Base-by-base conservation (phyloP, 2,888 invertebrate species). In the Drosophila birchii region DNA sequence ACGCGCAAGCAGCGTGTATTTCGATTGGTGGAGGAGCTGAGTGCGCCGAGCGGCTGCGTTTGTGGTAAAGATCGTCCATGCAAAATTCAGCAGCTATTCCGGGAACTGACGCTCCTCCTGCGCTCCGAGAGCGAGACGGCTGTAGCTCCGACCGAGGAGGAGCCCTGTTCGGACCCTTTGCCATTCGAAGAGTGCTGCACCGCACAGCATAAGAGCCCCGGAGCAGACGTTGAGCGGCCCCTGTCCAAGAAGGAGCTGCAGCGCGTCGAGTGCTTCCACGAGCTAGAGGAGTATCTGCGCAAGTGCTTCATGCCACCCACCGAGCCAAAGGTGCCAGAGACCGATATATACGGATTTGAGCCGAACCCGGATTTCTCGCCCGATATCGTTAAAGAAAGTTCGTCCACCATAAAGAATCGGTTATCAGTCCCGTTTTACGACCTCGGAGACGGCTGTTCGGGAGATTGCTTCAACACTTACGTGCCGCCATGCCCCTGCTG, bases 151-250 rank as follows among this genome's bases (percentile, higher is more conserved):
- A 16, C 34, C 7, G 44, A 49, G 3, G 57, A 57, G 9, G 29
- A 39, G 1, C n/a, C 54, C 1, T 12, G 38, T 8, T 12, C 49
- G 5, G 47, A 43, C 0, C 29, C 43, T 0, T 23, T 58, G 8
- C 29, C 57, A 0, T 77, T 66, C 16, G 72, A 84, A 12, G 80
- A 86, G 6, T 84, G 84, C 54, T 78, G 88, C 34, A 44, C 73
- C 20, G 57, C 72, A 0, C 32, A 44, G 34, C 57, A 55, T 2
- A 29, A 16, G 3, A 34, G n/a, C 5, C 8, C 3, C 7, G 41
- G 32, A 3, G 14, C 32, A 0, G 11, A 23, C 4, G 34, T 12
- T 3, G 49, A 55, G 5, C 38, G 23, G 7, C 3, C 16, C 7
- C 5, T 12, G 12, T 45, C 60, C 5, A 68, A 64, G 12, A 61